phyloP scores from a whole-genome alignment of 2,888 invertebrate genomes.

The Thereva unica region DNA sequence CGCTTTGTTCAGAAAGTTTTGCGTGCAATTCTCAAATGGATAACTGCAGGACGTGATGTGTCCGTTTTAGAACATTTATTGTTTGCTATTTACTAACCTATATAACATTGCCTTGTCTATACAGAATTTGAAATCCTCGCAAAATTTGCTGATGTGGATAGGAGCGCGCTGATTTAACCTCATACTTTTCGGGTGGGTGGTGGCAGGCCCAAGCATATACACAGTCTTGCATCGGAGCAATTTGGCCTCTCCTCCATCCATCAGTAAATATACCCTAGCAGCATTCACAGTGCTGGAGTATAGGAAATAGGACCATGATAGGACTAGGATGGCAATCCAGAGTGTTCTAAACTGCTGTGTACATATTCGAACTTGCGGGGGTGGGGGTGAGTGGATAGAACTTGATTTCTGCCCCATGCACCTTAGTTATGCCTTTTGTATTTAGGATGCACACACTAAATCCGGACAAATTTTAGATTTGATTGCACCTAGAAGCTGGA shows the following conservation, averaged over 20 bases:
- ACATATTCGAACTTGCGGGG: slow-evolving; percentile 1
- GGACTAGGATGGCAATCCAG: background rate
- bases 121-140: too few relatives aligned
- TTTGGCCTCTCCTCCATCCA: slow-evolving; percentile 26
- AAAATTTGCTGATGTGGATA: slow-evolving; percentile 24
- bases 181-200: slow-evolving; percentile 1
- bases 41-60: too few relatives aligned
- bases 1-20: too few relatives aligned
- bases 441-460: slow-evolving; percentile 13
- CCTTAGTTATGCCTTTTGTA: slow-evolving; percentile 31
- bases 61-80: too few relatives aligned
- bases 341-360: slow-evolving; percentile 6
- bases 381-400: too few relatives aligned
- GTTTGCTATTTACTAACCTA: too few relatives aligned
- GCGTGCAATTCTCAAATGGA: too few relatives aligned
- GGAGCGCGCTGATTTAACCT: slow-evolving; percentile 26
- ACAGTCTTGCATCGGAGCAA: background rate
- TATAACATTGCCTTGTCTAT: too few relatives aligned
- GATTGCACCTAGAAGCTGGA: slow-evolving; percentile 23
- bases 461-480: slow-evolving; percentile 34
- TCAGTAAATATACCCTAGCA: slow-evolving; percentile 14
- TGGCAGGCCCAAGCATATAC: background rate
- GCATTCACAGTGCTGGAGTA: background rate
- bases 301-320: too few relatives aligned
- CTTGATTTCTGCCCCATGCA: background rate